Base-by-base conservation (phyloP, 2,888 invertebrate genomes). In the Coelinius sp. region DNA sequence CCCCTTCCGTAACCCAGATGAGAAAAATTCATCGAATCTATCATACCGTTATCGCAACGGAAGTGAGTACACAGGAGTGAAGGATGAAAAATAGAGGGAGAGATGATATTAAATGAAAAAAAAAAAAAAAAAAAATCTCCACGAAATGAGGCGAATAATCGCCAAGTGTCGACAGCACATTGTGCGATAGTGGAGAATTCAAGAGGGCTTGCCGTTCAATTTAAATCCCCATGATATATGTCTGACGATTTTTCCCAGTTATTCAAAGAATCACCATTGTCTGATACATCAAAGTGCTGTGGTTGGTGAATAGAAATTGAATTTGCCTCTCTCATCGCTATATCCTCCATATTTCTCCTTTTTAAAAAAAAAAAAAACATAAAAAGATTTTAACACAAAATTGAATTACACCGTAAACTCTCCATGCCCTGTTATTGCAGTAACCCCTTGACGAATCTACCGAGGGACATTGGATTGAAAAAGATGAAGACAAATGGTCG, bases 1-100 rank as follows among this genome's bases (percentile, higher is more conserved):
- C 14, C 17, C 17, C 2, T 49, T 4, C 20, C n/a, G n/a, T n/a
- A n/a, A n/a, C n/a, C n/a, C 8, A 49, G 46, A 49, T 59, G 38
- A 56, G 24, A 20, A 20, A 17, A 68, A 68, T 56, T 27, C 65
- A 65, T 49, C 49, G 49, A 65, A 65, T 65, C 65, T 17, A 65
- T 65, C 65, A 65, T 14, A 14, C 44, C 22, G 31, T 68, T 59
- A 62, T 68, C 44, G 46, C 59, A 31, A 20, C 35, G 59, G 17
- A 17, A 59, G 31, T 35, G 17, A 3, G 27, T 53, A 25, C 59
- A 59, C 14, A 35, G 35, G 59, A 31, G 35, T 31, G 35, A 14
- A 35, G 8, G 31, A 59, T 56, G 56, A 59, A 59, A 59, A 59
- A 59, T 59, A 17, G 35, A 31, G 59, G 59, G 8, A 7, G 1